These are phyloP conservation scores for Heliconius nattereri DNA, from an alignment of 1,140 invertebrate species.

Conservation along the genomic window DNA sequence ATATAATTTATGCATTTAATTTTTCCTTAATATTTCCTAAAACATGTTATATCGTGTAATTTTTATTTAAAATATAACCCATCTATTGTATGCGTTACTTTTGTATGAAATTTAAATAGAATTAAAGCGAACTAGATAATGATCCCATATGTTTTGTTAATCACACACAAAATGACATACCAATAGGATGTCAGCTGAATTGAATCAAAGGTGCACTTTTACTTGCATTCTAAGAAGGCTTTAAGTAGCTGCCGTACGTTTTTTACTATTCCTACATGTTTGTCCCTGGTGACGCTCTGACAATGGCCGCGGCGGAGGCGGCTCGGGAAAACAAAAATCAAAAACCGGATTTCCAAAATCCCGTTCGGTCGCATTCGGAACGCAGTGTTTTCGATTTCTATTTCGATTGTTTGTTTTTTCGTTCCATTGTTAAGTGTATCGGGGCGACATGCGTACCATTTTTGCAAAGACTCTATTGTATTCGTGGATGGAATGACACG, in stretches of 20 bases:
- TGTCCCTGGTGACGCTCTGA: conserved; percentile 61
- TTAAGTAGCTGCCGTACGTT: conserved; percentile 26
- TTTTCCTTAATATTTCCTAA: too few species aligned
- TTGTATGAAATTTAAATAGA: background rate
- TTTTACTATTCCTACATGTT: conserved; percentile 55
- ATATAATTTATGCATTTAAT: too few species aligned
- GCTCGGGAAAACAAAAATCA: conserved; percentile 60
- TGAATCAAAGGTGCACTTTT: conserved; percentile 11
- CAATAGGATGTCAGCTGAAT: conserved; percentile 27
- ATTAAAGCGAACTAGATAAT: background rate
- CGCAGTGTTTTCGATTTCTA: conserved; percentile 80
- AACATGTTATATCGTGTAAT: too few species aligned
- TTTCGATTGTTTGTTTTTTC: conserved; percentile 79
- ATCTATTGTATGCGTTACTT: background rate
- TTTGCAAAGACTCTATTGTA: conserved; percentile 76
- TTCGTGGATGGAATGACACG: conserved; percentile 68
- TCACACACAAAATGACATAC: background rate
- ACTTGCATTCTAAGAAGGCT: conserved; percentile 30
- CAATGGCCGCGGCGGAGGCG: conserved; percentile 60
- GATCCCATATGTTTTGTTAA: background rate
- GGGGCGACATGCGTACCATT: conserved; percentile 73
- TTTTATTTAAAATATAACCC: background rate
- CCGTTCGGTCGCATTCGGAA: conserved; percentile 74
- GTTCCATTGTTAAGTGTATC: conserved; percentile 68
- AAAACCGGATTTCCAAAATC: conserved; percentile 81